Percentiles rank a stretch among this genome's conserved stretches.
Conservation (phyloP, 2,797 vertebrate genomes). For the Picus viridis region DNA sequence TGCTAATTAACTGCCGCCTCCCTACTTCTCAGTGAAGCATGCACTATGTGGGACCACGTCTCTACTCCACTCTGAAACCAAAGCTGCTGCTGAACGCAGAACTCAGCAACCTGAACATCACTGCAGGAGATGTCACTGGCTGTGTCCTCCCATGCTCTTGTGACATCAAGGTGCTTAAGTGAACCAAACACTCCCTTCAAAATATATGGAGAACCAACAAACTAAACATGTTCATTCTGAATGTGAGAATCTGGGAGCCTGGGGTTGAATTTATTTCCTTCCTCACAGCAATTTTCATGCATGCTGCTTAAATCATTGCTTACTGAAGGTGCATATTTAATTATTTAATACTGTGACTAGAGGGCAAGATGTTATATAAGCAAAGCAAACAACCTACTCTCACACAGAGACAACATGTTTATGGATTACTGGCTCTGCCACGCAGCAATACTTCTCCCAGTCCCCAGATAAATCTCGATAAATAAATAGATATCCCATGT, state of each 20-base stretch:
- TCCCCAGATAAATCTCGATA: background rate
- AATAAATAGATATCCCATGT: background rate
- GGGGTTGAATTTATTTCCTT: slow-evolving; percentile 68
- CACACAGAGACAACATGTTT: background rate
- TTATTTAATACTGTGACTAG: slow-evolving; percentile 73
- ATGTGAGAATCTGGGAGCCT: slow-evolving; percentile 25
- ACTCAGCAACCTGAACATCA: background rate
- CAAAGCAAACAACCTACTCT: background rate
- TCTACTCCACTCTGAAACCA: background rate
- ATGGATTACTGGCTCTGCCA: slow-evolving; percentile 12
- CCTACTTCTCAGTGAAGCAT: background rate
- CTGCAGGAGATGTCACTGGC: background rate
- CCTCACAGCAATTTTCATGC: slow-evolving; percentile 69
- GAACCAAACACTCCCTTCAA: slow-evolving; percentile 15
- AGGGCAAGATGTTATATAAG: slow-evolving; percentile 70
- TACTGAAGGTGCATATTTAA: slow-evolving; percentile 74
- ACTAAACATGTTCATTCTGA: slow-evolving; percentile 36
- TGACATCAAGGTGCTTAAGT: slow-evolving; percentile 25
- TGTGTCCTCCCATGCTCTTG: background rate
- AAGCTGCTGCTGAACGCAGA: background rate
- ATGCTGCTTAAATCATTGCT: slow-evolving; percentile 70
- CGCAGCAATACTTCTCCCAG: background rate
- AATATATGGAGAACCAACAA: slow-evolving; percentile 41
- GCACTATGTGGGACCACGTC: fast-evolving
- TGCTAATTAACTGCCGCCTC: background rate